These are phyloP conservation scores for Accipiter cooperii DNA, from an alignment of 2,113 vertebrate species.

Conservation along the genomic window DNA sequence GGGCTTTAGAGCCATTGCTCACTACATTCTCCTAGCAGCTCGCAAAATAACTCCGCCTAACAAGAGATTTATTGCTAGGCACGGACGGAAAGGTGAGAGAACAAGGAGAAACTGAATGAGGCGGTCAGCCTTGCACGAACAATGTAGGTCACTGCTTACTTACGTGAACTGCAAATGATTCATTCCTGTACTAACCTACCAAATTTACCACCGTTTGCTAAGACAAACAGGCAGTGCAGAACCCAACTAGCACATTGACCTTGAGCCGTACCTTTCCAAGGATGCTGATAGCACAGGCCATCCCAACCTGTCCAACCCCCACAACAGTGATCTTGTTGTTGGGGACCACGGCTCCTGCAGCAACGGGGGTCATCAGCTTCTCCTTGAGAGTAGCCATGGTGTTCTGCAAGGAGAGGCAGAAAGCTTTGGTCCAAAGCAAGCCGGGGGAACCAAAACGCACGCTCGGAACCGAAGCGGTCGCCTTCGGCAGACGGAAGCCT, in stretches of 20 bases:
- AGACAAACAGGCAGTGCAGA: not conserved
- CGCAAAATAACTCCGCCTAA: not conserved
- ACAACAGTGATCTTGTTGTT: constrained; percentile 93
- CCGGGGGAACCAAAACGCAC: rapidly evolving
- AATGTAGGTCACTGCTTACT: not conserved
- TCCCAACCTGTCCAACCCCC: constrained; percentile 93
- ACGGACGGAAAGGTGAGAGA: not conserved
- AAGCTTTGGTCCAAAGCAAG: not conserved
- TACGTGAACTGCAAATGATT: not conserved
- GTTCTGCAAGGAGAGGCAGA: not conserved
- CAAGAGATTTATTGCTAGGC: not conserved
- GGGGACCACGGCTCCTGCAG: constrained; percentile 45
- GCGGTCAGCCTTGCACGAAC: not conserved
- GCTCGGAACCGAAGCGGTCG: not conserved
- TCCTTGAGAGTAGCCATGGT: constrained; percentile 88
- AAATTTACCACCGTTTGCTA: not conserved
- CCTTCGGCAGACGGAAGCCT: not conserved
- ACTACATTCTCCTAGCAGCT: not conserved
- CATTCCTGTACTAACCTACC: not conserved
- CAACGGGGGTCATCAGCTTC: constrained; percentile 81
- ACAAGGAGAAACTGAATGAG: not conserved
- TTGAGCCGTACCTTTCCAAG: constrained; percentile 75
- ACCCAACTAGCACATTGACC: rapidly evolving
- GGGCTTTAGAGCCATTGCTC: not conserved
- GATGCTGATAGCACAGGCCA: constrained; percentile 93